A percentile compares a stretch with the other conserved stretches of the same genome.
Evolutionary conservation across 2,113 vertebrate species (phyloP).

Genomic region (Peucedramus taeniatus): DNA sequence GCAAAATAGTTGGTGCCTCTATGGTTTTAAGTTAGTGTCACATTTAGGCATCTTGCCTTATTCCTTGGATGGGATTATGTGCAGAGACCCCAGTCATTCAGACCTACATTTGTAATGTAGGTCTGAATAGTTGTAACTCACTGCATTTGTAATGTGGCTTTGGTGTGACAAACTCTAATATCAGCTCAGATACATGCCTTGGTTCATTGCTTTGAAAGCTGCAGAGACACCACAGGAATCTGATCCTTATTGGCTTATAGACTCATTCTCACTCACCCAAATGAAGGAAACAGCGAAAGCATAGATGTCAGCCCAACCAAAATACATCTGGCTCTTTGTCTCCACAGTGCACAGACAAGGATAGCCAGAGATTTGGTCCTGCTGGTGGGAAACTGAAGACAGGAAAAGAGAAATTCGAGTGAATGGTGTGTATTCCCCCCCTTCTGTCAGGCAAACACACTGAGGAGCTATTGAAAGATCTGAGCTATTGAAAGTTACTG

Average conservation of each 20-base stretch:
- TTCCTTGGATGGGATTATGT: not conserved
- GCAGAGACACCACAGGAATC: not conserved
- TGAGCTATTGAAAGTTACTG: rapidly evolving
- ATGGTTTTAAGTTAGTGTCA: not conserved
- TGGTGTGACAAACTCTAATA: not conserved
- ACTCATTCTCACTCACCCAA: not conserved
- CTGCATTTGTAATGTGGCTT: not conserved
- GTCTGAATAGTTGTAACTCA: too few species aligned
- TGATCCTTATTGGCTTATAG: not conserved
- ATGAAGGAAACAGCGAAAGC: not conserved
- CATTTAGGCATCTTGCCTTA: rapidly evolving
- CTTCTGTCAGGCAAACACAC: not conserved
- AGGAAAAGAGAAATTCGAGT: not conserved
- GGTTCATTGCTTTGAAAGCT: not conserved
- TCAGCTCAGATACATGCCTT: not conserved
- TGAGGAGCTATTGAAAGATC: not conserved
- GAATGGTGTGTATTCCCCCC: not conserved
- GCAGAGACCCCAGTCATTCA: not conserved
- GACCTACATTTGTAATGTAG: too few species aligned
- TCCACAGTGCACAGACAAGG: not conserved
- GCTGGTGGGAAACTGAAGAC: not conserved
- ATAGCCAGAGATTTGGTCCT: not conserved
- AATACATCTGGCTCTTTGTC: not conserved
- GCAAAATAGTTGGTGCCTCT: not conserved
- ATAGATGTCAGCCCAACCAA: rapidly evolving